A percentile compares a stretch with the other conserved stretches of the same genome.
Evolutionary conservation across 2,113 vertebrate species (phyloP).

Genomic region (Muntiacus muntjak): DNA sequence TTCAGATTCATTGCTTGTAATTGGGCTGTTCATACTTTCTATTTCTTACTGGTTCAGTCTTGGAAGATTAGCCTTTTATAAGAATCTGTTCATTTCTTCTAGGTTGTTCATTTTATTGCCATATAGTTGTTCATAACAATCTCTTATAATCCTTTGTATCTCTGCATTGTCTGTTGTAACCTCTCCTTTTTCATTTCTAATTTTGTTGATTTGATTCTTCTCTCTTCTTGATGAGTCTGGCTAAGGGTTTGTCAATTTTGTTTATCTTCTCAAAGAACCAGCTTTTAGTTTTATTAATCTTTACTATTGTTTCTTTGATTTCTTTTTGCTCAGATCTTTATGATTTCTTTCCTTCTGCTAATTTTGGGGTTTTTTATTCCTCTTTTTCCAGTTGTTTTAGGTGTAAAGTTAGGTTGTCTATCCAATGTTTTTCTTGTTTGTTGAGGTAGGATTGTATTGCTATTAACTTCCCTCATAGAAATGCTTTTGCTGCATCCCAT

Average conservation of each 20-base stretch:
- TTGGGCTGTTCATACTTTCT: neutral
- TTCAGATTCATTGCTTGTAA: neutral
- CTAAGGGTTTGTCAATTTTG: neutral
- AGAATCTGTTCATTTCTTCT: neutral
- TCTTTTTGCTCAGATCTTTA: neutral
- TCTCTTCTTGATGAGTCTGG: neutral
- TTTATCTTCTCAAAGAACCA: neutral
- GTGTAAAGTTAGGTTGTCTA: neutral
- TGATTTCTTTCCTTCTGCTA: neutral
- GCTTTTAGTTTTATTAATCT: neutral
- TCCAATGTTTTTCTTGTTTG: neutral
- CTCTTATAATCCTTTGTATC: neutral
- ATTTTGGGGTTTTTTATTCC: neutral
- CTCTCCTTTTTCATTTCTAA: neutral
- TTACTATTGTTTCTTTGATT: neutral
- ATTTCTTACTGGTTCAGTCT: neutral
- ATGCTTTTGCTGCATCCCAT: neutral
- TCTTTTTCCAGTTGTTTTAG: neutral
- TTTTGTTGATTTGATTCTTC: neutral
- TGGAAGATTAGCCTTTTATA: neutral
- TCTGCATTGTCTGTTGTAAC: neutral
- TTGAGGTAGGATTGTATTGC: neutral
- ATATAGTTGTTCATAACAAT: neutral
- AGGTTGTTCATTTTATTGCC: neutral
- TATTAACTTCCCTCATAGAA: neutral